These are phyloP conservation scores for Schizopygopsis malacanthus DNA, from an alignment of 2,797 vertebrate genomes.

Conservation along the genomic window DNA sequence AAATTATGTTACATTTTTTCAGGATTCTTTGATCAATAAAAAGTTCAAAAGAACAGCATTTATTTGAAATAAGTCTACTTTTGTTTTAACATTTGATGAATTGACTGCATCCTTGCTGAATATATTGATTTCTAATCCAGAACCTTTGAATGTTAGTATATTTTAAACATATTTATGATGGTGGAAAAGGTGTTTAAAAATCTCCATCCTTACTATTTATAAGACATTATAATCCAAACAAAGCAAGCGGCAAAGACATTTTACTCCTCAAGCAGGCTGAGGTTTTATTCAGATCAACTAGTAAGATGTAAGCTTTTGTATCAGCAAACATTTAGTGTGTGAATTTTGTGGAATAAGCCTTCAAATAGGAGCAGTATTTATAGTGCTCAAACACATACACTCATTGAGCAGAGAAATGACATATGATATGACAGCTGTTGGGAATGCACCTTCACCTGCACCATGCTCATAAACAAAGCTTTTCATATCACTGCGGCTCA, in stretches of 20 bases:
- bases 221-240: neutral
- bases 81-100: neutral
- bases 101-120: neutral
- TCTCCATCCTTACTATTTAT: neutral
- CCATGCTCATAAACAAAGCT: constrained; percentile 21
- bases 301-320: neutral
- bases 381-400: neutral
- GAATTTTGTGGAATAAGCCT: neutral
- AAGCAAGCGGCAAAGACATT: neutral
- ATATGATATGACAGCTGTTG: constrained; percentile 22
- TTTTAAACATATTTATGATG: neutral
- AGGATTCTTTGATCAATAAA: no score
- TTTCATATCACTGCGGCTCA: constrained; percentile 33
- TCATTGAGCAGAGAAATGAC: neutral
- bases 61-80: neutral
- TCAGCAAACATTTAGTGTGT: neutral
- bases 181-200: neutral
- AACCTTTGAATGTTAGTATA: neutral
- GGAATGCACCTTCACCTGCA: constrained; percentile 1
- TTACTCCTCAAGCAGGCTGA: neutral
- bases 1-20: no score
- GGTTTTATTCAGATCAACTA: constrained; percentile 13
- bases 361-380: neutral
- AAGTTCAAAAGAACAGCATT: neutral
- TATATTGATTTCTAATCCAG: neutral